phyloP scores from a whole-genome alignment of 2,113 vertebrate genomes.

The Acrocephalus kingi region DNA sequence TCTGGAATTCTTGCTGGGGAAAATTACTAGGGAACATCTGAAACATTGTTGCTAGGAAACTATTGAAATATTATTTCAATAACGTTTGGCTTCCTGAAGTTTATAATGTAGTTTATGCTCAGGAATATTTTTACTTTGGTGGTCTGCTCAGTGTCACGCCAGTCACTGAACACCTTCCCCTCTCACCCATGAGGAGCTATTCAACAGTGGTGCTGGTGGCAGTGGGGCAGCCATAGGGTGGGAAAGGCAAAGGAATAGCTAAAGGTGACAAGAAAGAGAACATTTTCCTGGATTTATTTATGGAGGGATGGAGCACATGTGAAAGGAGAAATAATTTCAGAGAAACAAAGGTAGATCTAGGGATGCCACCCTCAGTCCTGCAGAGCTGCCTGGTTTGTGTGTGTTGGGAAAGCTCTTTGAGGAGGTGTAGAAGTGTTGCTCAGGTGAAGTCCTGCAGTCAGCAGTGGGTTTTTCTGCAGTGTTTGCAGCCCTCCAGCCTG shows the following conservation, averaged over 20 bases:
- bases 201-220: background rate
- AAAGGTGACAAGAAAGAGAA: background rate
- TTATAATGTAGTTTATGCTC: background rate
- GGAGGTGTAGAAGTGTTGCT: background rate
- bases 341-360: background rate
- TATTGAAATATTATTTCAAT: background rate
- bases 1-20: background rate
- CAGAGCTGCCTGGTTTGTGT: background rate
- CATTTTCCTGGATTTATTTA: background rate
- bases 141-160: background rate
- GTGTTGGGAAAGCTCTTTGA: accelerated
- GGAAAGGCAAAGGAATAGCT: background rate
- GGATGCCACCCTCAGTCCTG: background rate
- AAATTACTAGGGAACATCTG: background rate
- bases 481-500: background rate
- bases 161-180: accelerated
- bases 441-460: background rate
- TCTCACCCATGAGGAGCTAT: background rate
- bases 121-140: background rate
- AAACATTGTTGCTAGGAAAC: background rate
- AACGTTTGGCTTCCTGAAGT: background rate
- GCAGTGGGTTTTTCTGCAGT: background rate
- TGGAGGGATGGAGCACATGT: background rate
- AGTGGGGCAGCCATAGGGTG: background rate
- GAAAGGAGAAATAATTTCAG: background rate